These are phyloP conservation scores for Globia sparganii DNA, from an alignment of 2,888 invertebrate genomes.

Conservation along the genomic window DNA sequence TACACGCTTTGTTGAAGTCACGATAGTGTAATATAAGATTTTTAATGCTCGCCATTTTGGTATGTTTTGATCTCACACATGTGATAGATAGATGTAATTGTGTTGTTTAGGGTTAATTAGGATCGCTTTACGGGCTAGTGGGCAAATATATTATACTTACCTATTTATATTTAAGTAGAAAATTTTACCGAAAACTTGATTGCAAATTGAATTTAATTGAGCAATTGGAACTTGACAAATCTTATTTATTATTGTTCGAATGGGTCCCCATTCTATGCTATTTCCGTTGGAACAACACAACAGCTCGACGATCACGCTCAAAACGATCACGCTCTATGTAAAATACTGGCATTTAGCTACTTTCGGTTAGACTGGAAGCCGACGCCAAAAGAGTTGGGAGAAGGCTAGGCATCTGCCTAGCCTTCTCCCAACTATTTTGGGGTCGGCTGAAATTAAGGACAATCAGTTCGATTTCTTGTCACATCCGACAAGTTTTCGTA, in stretches of 20 bases:
- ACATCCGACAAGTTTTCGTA: constrained; percentile 5
- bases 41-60: constrained; percentile 68
- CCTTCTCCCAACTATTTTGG: no score
- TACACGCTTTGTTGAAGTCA: constrained; percentile 61
- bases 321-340: no score
- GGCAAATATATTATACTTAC: constrained; percentile 63
- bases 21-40: constrained; percentile 69
- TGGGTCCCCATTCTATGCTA: neutral
- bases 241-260: neutral
- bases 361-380: neutral
- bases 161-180: constrained; percentile 60
- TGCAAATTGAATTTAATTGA: constrained; percentile 56
- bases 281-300: neutral
- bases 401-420: neutral
- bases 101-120: constrained; percentile 46
- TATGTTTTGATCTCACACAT: constrained; percentile 63
- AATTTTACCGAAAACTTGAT: constrained; percentile 56
- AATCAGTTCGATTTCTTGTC: constrained; percentile 4
- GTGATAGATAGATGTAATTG: constrained; percentile 57
- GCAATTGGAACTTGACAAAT: neutral
- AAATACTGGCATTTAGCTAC: no score
- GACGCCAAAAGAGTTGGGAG: neutral
- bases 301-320: no score
- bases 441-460: neutral
- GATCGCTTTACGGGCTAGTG: constrained; percentile 56